These are phyloP conservation scores for Syrista parreyssii DNA, from an alignment of 2,888 invertebrate genomes.

Conservation along the genomic window DNA sequence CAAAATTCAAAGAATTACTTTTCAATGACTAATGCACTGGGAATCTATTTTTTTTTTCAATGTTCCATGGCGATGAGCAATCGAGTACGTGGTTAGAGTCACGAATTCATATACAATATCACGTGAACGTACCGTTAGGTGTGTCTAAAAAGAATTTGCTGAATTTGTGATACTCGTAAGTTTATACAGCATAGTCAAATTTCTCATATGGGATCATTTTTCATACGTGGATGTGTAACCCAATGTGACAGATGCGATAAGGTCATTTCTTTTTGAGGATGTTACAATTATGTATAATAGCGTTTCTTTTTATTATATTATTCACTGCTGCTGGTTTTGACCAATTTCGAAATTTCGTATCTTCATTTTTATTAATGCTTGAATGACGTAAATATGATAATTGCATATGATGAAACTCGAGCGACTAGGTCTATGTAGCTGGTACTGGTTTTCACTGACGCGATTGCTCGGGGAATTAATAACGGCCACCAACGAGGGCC, in stretches of 20 bases:
- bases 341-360: too few relatives aligned
- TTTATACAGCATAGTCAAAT: not conserved
- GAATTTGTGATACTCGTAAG: not conserved
- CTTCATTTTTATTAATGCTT: too few relatives aligned
- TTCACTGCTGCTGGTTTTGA: too few relatives aligned
- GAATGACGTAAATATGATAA: not conserved
- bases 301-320: too few relatives aligned
- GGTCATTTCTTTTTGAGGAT: too few relatives aligned
- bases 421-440: not conserved
- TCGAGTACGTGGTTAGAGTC: not conserved
- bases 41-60: too few relatives aligned
- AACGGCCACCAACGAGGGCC: not conserved
- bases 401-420: not conserved
- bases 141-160: too few relatives aligned
- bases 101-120: not conserved
- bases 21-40: too few relatives aligned
- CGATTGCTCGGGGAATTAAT: not conserved
- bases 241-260: too few relatives aligned
- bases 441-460: not conserved
- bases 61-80: not conserved
- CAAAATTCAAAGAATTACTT: not conserved
- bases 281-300: too few relatives aligned
- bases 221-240: too few relatives aligned
- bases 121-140: not conserved
- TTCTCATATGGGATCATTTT: not conserved